Base-by-base conservation (phyloP, 2,113 vertebrate genomes). In the Leptobrachium ailaonicum region DNA sequence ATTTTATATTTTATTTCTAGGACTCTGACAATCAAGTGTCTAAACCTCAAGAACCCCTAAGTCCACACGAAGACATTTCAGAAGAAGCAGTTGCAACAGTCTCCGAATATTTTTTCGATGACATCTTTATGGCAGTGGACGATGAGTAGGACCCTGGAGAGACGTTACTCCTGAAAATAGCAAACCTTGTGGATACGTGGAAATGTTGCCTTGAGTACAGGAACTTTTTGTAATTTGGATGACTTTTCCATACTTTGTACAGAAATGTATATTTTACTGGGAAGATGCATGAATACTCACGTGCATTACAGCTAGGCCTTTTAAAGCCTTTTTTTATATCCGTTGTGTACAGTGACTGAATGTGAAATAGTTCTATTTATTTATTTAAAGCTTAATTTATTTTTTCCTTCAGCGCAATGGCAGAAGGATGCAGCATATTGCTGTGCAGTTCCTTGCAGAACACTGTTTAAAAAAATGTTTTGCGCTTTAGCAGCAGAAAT, bases 41-140 rank as follows among this genome's bases (percentile, higher is more conserved):
- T 50, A 75, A 83, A 7, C 81, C 13, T 8, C 41, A 87, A 69
- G 80, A 83, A 74, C 14, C 69, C 1, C 60, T 66, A 44, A 62
- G 54, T 86, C 63, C 82, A 85, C 74, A 82, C 82, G 68, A 80
- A 42, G 66, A 83, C 83, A 82, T 82, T 73, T 82, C 86, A 42
- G 91, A 93, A 40, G 92, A 93, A 71, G 95, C 94, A 71, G 90
- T 93, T 68, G 92, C 90, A 47, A 90, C 72, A 43, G 90, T 99
- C n/a, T 94, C 95, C 1, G 93, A 97, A 76, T 97, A 94, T 85
- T 96, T 98, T 88, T 92, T 98, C 63, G 92, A 84, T 85, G 96
- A 99, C 85, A 97, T 98, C 82, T 98, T 99, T 77, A 98, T 96
- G 82, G 93, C 95, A 60, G 95, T 98, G 42, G 92, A 81, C 42